Evolutionary conservation across 2,797 vertebrate species (phyloP).

Genomic region (Sebastes aleutianus): DNA sequence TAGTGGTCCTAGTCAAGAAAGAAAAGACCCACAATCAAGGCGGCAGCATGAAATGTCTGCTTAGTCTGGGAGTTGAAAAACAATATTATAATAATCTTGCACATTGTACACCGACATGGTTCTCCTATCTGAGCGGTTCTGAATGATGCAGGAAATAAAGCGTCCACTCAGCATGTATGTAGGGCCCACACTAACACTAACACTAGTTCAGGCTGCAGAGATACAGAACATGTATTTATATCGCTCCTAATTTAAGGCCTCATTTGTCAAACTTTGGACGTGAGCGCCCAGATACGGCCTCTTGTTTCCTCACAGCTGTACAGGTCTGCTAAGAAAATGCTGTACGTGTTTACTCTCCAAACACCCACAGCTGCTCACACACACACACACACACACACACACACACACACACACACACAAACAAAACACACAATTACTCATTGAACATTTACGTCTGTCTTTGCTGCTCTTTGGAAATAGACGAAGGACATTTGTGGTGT

Average conservation of each 20-base stretch:
- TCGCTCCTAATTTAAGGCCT: conserved; percentile 5
- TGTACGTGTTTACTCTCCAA: neutral
- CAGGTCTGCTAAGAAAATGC: neutral
- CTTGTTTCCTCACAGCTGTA: neutral
- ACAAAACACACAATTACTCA: neutral
- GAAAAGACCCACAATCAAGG: too few relatives aligned
- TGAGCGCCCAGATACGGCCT: neutral
- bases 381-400: neutral
- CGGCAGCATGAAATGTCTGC: too few relatives aligned
- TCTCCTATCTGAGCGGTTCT: neutral
- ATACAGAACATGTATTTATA: conserved; percentile 24
- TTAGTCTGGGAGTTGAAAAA: neutral
- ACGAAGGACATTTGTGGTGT: neutral
- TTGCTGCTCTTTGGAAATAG: neutral
- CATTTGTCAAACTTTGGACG: conserved; percentile 26
- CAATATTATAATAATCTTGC: neutral
- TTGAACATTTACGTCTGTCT: neutral
- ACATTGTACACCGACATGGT: neutral
- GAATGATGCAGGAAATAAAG: conserved; percentile 1
- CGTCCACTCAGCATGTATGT: conserved; percentile 6
- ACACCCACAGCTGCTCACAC: neutral
- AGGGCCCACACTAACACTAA: too few relatives aligned
- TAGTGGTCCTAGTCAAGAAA: too few relatives aligned
- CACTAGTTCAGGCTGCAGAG: neutral
- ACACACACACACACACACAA: neutral